Evolutionary conservation across 1,140 invertebrate genomes (phyloP).

Genomic region (Drosophila kikkawai): DNA sequence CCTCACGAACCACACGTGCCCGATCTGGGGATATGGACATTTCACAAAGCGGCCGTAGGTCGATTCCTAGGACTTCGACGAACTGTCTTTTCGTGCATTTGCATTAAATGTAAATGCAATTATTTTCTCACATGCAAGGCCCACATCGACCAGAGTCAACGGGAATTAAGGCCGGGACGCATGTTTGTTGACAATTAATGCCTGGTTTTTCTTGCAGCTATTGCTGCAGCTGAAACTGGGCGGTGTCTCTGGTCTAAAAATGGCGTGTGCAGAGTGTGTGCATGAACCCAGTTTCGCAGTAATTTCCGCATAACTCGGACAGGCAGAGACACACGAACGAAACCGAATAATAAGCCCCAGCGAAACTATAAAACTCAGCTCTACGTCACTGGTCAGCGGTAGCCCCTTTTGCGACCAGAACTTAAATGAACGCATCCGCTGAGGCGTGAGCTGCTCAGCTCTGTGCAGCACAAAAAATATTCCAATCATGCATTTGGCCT

Average conservation of each 20-base stretch:
- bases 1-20: constrained; percentile 30
- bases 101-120: constrained; percentile 64
- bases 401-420: constrained; percentile 22
- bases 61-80: neutral
- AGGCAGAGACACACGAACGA: constrained; percentile 8
- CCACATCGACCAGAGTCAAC: constrained; percentile 13
- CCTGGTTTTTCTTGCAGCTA: constrained; percentile 34
- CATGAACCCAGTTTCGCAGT: constrained; percentile 54
- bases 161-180: constrained; percentile 26
- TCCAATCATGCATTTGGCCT: constrained; percentile 46
- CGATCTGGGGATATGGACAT: constrained; percentile 42
- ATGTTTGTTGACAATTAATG: constrained; percentile 80
- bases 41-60: constrained; percentile 18
- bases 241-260: constrained; percentile 60
- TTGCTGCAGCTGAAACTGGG: constrained; percentile 28
- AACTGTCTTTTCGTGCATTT: constrained; percentile 30
- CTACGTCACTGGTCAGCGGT: constrained; percentile 15
- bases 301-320: constrained; percentile 69
- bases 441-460: constrained; percentile 19
- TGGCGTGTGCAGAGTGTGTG: constrained; percentile 19
- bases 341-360: constrained; percentile 4
- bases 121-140: constrained; percentile 71
- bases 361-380: constrained; percentile 14
- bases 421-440: constrained; percentile 54
- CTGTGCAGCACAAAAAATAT: constrained; percentile 23